These are phyloP conservation scores for Egretta garzetta DNA, from an alignment of 2,113 vertebrate species.

Conservation along the genomic window DNA sequence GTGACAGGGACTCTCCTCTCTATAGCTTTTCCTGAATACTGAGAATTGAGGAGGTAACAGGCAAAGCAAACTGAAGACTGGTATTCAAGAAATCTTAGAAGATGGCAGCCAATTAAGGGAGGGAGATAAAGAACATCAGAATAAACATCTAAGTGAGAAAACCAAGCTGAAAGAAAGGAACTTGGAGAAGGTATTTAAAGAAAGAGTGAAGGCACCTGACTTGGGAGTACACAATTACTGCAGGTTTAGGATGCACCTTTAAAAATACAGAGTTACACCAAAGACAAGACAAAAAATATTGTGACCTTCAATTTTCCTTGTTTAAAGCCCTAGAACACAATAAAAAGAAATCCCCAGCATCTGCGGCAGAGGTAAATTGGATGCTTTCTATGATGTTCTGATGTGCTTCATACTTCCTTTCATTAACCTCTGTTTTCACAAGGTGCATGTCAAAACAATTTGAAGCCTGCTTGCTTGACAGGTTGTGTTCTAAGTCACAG, in stretches of 20 bases:
- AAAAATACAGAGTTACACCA: background rate
- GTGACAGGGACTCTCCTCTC: background rate
- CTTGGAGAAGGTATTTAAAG: background rate
- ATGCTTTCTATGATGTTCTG: slow-evolving; percentile 54
- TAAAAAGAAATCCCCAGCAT: background rate
- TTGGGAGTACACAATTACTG: background rate
- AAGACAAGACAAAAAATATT: background rate
- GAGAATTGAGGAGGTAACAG: background rate
- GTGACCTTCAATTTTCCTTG: background rate
- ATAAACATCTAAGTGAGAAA: background rate
- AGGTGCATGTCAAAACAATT: slow-evolving; percentile 63
- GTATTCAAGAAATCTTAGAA: background rate
- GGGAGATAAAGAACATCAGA: background rate
- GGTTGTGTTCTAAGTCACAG: slow-evolving; percentile 66
- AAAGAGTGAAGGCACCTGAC: background rate
- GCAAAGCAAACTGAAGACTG: background rate
- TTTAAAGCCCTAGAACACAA: background rate
- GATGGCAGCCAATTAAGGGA: background rate
- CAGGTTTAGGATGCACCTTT: background rate
- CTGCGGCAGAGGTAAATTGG: background rate
- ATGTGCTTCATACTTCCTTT: slow-evolving; percentile 45
- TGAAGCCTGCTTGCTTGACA: slow-evolving; percentile 51
- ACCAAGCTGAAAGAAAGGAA: background rate
- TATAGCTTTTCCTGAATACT: background rate
- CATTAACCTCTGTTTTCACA: slow-evolving; percentile 54